phyloP scores from a whole-genome alignment of 2,113 vertebrate genomes.

The Calypte anna region DNA sequence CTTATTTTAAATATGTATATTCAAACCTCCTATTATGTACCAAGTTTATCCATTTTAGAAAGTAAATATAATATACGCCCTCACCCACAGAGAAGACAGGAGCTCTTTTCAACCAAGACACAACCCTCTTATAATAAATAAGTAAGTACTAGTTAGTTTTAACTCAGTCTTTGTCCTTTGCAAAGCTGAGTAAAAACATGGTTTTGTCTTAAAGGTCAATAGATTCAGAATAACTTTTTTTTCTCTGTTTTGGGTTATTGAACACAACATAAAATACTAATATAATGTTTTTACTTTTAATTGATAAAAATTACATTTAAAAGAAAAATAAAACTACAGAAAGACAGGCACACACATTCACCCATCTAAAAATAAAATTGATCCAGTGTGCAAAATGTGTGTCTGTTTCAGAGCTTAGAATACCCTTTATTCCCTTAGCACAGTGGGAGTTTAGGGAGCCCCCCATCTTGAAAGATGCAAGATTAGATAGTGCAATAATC shows the following conservation, averaged over 20 bases:
- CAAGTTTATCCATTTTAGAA: neutral
- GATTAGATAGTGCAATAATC: slow-evolving; percentile 23
- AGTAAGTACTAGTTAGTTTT: neutral
- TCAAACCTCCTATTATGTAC: neutral
- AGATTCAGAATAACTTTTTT: neutral
- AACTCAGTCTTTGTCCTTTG: neutral
- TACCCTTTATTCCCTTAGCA: neutral
- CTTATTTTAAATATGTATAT: neutral
- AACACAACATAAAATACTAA: neutral
- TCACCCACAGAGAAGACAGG: neutral
- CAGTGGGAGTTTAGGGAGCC: neutral
- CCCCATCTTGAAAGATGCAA: neutral
- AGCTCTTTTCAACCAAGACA: neutral
- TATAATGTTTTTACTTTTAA: neutral
- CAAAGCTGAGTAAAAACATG: neutral
- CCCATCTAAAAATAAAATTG: neutral
- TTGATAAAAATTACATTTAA: neutral
- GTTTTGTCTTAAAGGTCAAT: neutral
- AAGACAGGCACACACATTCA: neutral
- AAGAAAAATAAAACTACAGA: neutral
- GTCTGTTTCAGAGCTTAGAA: neutral
- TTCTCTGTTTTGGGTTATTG: neutral
- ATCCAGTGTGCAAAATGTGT: neutral
- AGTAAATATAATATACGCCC: neutral
- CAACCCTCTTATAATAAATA: neutral